Evolutionary conservation across 1,140 invertebrate genomes (phyloP).

Genomic region (Lycorma delicatula): DNA sequence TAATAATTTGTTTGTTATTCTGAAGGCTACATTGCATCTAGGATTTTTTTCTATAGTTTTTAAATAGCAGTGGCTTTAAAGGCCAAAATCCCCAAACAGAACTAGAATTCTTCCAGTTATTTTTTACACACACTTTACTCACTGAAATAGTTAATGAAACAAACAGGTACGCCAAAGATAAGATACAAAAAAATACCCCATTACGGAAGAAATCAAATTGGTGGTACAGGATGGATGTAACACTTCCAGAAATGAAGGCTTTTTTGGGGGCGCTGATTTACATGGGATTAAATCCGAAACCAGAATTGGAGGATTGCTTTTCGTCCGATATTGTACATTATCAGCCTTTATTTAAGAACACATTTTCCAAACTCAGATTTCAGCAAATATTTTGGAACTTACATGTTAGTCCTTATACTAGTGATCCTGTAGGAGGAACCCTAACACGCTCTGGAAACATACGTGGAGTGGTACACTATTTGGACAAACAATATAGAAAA

Average conservation of each 20-base stretch:
- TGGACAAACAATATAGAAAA: background rate
- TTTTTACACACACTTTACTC: background rate
- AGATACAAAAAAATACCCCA: background rate
- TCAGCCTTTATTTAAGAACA: constrained; percentile 1
- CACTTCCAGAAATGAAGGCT: background rate
- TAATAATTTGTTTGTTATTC: too few relatives aligned
- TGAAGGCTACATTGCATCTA: too few relatives aligned
- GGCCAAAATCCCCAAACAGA: too few relatives aligned
- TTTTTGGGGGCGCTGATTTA: background rate
- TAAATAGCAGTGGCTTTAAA: too few relatives aligned
- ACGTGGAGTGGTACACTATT: background rate
- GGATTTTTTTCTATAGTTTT: too few relatives aligned
- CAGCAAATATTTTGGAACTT: background rate
- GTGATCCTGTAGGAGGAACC: background rate
- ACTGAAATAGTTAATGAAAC: background rate
- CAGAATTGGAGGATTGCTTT: background rate
- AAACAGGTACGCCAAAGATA: background rate
- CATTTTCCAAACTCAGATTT: background rate
- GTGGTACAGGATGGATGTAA: background rate
- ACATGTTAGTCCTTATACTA: background rate
- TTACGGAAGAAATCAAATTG: background rate
- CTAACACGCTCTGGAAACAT: background rate
- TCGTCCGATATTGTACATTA: background rate
- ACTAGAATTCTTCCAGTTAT: background rate
- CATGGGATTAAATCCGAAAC: background rate